Percentiles rank a stretch among this genome's conserved stretches.
phyloP scores from a whole-genome alignment of 2,113 vertebrate species.

The Saimiri boliviensis region DNA sequence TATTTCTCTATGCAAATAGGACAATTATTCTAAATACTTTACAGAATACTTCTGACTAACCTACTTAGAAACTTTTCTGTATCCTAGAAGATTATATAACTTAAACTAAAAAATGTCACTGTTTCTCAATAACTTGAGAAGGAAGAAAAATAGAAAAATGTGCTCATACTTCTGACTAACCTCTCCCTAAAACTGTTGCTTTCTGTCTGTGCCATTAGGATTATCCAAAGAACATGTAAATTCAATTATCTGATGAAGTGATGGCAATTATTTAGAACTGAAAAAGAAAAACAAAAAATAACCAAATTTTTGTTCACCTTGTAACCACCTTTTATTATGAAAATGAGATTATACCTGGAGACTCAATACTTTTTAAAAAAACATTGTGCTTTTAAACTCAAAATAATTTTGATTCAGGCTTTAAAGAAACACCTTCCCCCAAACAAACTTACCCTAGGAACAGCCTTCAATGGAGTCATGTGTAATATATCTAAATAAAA shows the following conservation, averaged over 20 bases:
- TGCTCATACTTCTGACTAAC: neutral
- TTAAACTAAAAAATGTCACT: constrained; percentile 34
- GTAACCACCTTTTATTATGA: neutral
- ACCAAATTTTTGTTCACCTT: neutral
- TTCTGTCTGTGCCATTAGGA: neutral
- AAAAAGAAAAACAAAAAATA: neutral
- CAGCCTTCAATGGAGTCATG: neutral
- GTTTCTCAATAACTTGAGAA: constrained; percentile 16
- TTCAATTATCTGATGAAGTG: constrained; percentile 29
- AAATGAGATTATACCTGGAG: constrained; percentile 11
- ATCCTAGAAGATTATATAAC: constrained; percentile 12
- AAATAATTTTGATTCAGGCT: constrained; percentile 52
- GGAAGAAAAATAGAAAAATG: neutral
- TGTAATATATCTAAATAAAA: neutral
- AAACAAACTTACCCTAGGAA: constrained; percentile 11
- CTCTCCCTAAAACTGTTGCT: neutral
- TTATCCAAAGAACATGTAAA: constrained; percentile 12
- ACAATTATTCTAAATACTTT: constrained; percentile 61
- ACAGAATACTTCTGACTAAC: constrained; percentile 30
- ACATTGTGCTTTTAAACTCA: constrained; percentile 16
- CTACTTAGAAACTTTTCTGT: constrained; percentile 57
- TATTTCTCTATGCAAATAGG: constrained; percentile 48
- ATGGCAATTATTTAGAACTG: constrained; percentile 31
- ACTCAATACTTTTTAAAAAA: neutral
- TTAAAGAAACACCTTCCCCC: neutral